Evolutionary conservation across 2,888 invertebrate genomes (phyloP).

Genomic region (Blastobasis lacticolella): DNA sequence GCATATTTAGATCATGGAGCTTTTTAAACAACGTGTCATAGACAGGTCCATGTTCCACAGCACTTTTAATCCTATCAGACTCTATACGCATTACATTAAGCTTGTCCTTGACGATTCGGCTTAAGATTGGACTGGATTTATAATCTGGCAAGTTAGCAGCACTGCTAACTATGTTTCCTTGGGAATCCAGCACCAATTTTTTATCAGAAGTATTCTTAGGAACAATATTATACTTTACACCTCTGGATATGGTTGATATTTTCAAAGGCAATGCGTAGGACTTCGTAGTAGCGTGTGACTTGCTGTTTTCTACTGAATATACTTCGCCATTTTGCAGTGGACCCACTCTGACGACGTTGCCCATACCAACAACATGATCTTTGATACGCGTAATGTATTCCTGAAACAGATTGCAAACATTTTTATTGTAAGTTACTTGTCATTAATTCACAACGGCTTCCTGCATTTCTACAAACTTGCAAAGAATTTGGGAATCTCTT

Average conservation of each 20-base stretch:
- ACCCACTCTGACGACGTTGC: slow-evolving; percentile 78
- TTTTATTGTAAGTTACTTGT: too few species aligned
- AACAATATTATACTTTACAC: slow-evolving; percentile 64
- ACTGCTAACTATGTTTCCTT: slow-evolving; percentile 66
- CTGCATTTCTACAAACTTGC: too few species aligned
- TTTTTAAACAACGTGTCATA: slow-evolving; percentile 74
- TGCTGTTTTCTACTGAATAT: slow-evolving; percentile 58
- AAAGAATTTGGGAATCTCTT: too few species aligned
- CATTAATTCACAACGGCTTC: too few species aligned
- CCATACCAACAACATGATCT: slow-evolving; percentile 83
- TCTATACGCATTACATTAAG: slow-evolving; percentile 70
- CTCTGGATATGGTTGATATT: slow-evolving; percentile 62
- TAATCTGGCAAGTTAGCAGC: slow-evolving; percentile 66
- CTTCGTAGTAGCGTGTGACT: slow-evolving; percentile 51
- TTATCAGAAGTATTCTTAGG: slow-evolving; percentile 69
- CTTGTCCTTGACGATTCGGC: slow-evolving; percentile 64
- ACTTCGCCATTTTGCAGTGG: slow-evolving; percentile 65
- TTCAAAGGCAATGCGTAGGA: slow-evolving; percentile 66
- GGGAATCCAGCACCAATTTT: slow-evolving; percentile 60
- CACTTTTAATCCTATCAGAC: slow-evolving; percentile 73
- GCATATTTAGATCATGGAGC: slow-evolving; percentile 66
- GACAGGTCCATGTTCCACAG: slow-evolving; percentile 73
- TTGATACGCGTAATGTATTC: slow-evolving; percentile 74
- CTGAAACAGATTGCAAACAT: slow-evolving; percentile 27
- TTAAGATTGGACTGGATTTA: slow-evolving; percentile 63